Evolutionary conservation across 2,797 vertebrate species (phyloP), one percentile per base, ranked within the genome.

Genomic region (Sebastes matsubarae): DNA sequence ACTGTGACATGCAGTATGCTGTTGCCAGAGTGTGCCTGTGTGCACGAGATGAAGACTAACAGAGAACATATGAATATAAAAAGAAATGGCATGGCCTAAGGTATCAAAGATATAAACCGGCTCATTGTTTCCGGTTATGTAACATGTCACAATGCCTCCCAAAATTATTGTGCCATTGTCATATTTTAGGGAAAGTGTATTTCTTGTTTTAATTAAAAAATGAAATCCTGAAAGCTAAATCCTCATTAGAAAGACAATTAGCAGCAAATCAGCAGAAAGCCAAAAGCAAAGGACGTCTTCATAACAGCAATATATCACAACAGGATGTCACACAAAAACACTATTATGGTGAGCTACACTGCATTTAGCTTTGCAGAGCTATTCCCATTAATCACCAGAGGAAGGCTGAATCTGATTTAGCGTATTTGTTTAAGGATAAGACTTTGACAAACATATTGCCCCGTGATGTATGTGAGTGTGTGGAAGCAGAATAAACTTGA

Each of bases 321-420:
- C 55, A 32, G 20, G 30, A 60, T 52, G 80, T 77, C 63, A 78
- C 0, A 76, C 4, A 72, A 75, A 69, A 61, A n/a, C 72, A 52
- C 77, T 87, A 64, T 79, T 66, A 82, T 9, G 32, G 54, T 13
- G 58, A 76, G 76, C 68, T 65, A 63, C 32, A 18, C n/a, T 74
- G 69, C 75, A 75, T 84, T 88, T 81, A 86, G 75, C 80, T 76
- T 80, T 61, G 67, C 2, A 4, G 80, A 74, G 82, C 59, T 70
- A 29, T 80, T 82, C 81, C 50, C 80, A 92, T 90, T 84, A 84
- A 90, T 93, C 88, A 89, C 42, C 6, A 18, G 11, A 57, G 60
- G 27, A 81, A 32, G 64, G 60, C 61, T 36, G 67, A 61, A 82
- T 86, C 20, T 77, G 83, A 90, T 80, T 84, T 69, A 83, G 82